phyloP scores from a whole-genome alignment of 2,797 vertebrate genomes.

The Sphenopsis melanotis region DNA sequence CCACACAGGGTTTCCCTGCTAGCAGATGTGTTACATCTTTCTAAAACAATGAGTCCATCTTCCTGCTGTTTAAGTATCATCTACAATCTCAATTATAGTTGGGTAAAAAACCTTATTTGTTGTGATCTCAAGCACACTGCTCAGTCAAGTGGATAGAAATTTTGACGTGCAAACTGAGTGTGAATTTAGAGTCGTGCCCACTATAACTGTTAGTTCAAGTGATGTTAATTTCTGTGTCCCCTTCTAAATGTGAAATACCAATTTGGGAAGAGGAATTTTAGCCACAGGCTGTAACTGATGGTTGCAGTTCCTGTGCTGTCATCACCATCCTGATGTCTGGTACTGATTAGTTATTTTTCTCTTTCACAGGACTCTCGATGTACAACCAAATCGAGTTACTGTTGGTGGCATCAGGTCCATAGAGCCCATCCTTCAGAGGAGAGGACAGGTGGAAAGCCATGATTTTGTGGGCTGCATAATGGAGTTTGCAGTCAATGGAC shows the following conservation, averaged over 20 bases:
- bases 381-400: conserved; percentile 92
- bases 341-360: background rate
- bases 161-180: background rate
- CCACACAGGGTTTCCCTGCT: background rate
- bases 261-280: background rate
- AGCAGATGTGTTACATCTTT: background rate
- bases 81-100: background rate
- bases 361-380: conserved; percentile 88
- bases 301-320: background rate
- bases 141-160: background rate
- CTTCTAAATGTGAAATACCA: background rate
- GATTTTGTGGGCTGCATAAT: conserved; percentile 98
- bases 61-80: background rate
- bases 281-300: background rate
- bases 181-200: background rate
- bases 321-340: background rate
- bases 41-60: background rate
- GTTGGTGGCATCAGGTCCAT: conserved; percentile 92
- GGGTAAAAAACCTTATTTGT: background rate
- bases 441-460: conserved; percentile 90
- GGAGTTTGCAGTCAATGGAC: conserved; percentile 97
- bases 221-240: background rate
- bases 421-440: conserved; percentile 89
- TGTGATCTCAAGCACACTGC: background rate
- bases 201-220: background rate